Conservation (phyloP, 2,113 vertebrate species). For the Oryzias celebensis region DNA sequence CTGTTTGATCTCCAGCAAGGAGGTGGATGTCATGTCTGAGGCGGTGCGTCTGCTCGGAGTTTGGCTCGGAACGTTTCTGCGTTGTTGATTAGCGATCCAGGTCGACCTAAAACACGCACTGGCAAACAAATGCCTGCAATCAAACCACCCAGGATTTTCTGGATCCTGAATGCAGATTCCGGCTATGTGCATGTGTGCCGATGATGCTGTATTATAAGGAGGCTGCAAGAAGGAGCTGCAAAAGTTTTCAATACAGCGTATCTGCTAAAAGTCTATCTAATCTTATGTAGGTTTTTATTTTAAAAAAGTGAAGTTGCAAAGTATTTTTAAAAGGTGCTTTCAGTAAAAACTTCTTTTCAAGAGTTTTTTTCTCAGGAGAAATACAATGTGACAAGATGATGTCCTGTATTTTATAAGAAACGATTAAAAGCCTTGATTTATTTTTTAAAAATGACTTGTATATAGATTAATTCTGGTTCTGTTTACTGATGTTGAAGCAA, state of each 20-base stretch:
- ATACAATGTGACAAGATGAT: not conserved
- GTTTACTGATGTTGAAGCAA: too few relatives aligned
- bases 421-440: too few relatives aligned
- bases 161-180: conserved; percentile 20
- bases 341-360: conserved; percentile 5
- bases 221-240: conserved; percentile 7
- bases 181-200: conserved; percentile 2
- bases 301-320: conserved; percentile 30
- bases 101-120: conserved; percentile 47
- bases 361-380: conserved; percentile 1
- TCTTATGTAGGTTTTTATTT: not conserved
- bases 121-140: conserved; percentile 43
- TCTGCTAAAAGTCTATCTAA: not conserved
- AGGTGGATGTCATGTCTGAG: conserved; percentile 53
- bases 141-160: conserved; percentile 56
- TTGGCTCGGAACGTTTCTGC: conserved; percentile 35
- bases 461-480: too few relatives aligned
- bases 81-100: conserved; percentile 41
- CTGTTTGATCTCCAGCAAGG: conserved; percentile 29
- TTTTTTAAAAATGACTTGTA: too few relatives aligned
- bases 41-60: conserved; percentile 49
- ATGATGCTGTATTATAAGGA: not conserved
- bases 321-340: conserved; percentile 12
- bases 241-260: not conserved
- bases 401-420: not conserved